phyloP scores from a whole-genome alignment of 1,140 invertebrate species.

The Oryctes rhinoceros region DNA sequence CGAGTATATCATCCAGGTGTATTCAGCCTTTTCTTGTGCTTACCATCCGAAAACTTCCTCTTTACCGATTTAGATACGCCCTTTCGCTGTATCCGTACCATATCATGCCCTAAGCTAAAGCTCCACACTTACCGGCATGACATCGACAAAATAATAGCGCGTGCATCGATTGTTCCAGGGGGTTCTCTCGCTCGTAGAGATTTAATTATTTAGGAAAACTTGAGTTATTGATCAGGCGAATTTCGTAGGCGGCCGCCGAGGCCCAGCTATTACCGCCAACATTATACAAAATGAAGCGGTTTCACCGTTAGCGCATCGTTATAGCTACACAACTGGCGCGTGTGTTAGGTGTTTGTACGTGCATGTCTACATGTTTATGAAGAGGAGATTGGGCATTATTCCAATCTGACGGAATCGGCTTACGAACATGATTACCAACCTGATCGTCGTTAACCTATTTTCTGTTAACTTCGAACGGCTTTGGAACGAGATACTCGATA shows the following conservation, averaged over 20 bases:
- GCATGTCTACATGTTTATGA: background rate
- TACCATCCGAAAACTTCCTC: background rate
- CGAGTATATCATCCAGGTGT: background rate
- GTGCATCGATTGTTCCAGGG: background rate
- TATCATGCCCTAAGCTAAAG: background rate
- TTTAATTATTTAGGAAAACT: slow-evolving; percentile 23
- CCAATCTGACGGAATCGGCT: background rate
- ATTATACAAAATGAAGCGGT: slow-evolving; percentile 1
- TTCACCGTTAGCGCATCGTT: background rate
- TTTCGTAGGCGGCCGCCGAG: background rate
- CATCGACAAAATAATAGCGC: background rate
- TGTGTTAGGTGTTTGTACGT: background rate
- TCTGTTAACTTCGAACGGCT: no score
- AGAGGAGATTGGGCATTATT: background rate
- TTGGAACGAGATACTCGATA: no score
- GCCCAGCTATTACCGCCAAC: background rate
- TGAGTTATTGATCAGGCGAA: slow-evolving; percentile 2
- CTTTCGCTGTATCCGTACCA: background rate
- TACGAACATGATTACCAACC: background rate
- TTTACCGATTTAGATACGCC: background rate
- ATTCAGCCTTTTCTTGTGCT: background rate
- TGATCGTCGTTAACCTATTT: background rate
- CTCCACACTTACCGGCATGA: background rate
- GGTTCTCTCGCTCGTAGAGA: slow-evolving; percentile 1
- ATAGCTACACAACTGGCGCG: background rate